A percentile compares a stretch with the other conserved stretches of the same genome.
Conservation (phyloP, 2,888 invertebrate genomes). For the Troglohyphantes excavatus region DNA sequence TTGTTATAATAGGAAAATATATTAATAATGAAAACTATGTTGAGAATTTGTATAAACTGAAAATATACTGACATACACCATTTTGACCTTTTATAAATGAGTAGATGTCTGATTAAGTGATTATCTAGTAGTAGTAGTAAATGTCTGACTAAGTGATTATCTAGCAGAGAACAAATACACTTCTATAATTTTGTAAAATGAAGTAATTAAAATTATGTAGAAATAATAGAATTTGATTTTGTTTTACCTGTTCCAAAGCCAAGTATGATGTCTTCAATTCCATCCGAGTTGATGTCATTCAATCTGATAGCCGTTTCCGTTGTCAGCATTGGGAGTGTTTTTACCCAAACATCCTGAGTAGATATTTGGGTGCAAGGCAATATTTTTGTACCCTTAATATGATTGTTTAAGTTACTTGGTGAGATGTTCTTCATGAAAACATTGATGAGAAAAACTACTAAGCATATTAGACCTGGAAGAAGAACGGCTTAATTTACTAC, state of each 20-base stretch:
- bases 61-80: too few species aligned
- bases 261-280: constrained; percentile 88
- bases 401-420: constrained; percentile 16
- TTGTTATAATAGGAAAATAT: too few species aligned
- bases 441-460: constrained; percentile 87
- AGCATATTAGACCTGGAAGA: constrained; percentile 85
- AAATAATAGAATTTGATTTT: too few species aligned
- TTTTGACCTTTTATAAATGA: too few species aligned
- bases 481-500: background rate
- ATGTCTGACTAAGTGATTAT: too few species aligned
- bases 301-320: constrained; percentile 89
- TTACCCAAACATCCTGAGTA: constrained; percentile 78
- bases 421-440: constrained; percentile 84
- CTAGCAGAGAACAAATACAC: too few species aligned
- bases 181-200: too few species aligned
- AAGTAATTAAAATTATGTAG: too few species aligned
- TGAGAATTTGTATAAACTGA: too few species aligned
- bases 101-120: too few species aligned
- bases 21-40: too few species aligned
- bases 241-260: constrained; percentile 89
- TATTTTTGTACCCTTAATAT: constrained; percentile 28
- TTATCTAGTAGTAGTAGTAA: too few species aligned
- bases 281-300: constrained; percentile 88
- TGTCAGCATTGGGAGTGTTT: constrained; percentile 80
- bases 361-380: constrained; percentile 73